Conservation (phyloP, 2,888 invertebrate genomes). For the Sycophila texana region DNA sequence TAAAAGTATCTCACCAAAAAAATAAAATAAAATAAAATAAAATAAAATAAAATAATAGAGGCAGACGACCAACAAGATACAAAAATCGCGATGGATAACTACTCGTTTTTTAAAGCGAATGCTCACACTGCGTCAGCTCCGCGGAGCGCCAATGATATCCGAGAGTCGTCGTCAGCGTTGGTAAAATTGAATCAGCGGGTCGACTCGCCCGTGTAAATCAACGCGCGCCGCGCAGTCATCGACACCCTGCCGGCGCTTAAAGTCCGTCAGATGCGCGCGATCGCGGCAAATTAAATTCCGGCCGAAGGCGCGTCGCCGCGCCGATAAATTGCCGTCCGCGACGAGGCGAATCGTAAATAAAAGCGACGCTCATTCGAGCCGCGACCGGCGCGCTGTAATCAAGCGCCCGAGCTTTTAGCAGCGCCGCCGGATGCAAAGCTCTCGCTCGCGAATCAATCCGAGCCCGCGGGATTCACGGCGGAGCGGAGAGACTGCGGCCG, state of each 20-base stretch:
- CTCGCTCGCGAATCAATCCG: neutral
- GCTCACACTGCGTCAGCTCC: too few species aligned
- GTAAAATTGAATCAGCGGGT: constrained; percentile 37
- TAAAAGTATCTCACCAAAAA: neutral
- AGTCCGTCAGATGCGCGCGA: constrained; percentile 10
- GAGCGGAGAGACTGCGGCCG: neutral
- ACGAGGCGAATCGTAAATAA: constrained; percentile 37
- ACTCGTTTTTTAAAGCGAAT: too few species aligned
- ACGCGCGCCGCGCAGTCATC: constrained; percentile 27
- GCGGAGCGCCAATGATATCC: neutral
- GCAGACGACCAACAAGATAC: too few species aligned
- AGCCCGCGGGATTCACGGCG: constrained; percentile 28
- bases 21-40: neutral
- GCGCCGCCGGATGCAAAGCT: constrained; percentile 3
- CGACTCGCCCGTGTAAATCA: neutral
- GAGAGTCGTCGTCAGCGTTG: neutral
- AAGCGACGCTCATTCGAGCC: neutral
- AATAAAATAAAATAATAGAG: too few species aligned
- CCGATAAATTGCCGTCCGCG: constrained; percentile 39
- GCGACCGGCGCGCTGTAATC: constrained; percentile 16
- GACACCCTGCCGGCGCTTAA: constrained; percentile 21
- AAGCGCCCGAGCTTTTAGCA: constrained; percentile 42
- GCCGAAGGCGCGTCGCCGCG: constrained; percentile 18
- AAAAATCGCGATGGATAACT: too few species aligned
- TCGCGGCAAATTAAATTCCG: constrained; percentile 43